Conservation (phyloP, 2,888 invertebrate genomes). For the Eristalis intricaria region DNA sequence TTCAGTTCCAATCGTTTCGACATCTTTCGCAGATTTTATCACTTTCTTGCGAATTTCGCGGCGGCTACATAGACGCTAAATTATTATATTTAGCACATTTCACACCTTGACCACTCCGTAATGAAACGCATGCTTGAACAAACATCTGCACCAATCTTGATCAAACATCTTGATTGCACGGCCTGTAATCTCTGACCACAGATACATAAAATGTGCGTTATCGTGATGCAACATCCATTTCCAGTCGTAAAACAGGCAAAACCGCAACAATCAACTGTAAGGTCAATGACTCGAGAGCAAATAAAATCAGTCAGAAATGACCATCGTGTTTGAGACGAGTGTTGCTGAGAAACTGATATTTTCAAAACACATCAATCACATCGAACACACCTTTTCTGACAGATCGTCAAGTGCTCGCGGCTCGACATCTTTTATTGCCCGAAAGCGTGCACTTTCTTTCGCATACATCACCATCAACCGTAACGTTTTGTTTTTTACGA, state of each 20-base stretch:
- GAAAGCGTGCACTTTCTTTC: background rate
- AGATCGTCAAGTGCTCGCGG: background rate
- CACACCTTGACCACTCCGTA: background rate
- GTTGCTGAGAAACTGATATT: background rate
- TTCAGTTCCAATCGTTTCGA: background rate
- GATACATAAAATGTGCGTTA: background rate
- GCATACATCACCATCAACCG: background rate
- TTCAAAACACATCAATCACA: background rate
- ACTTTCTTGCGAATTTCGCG: background rate
- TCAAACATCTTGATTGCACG: no score
- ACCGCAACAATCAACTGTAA: background rate
- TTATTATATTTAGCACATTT: background rate
- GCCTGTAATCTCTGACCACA: no score
- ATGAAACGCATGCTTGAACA: background rate
- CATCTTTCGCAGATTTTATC: background rate
- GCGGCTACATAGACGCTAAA: background rate
- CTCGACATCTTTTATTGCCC: background rate
- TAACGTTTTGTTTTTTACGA: background rate
- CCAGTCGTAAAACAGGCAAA: background rate
- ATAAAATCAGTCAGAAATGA: background rate
- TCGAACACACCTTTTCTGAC: background rate
- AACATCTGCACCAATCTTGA: background rate
- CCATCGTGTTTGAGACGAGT: background rate
- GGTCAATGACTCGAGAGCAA: background rate
- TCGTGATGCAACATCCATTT: background rate